phyloP scores from a whole-genome alignment of 2,797 vertebrate genomes.

The Champsocephalus gunnari region DNA sequence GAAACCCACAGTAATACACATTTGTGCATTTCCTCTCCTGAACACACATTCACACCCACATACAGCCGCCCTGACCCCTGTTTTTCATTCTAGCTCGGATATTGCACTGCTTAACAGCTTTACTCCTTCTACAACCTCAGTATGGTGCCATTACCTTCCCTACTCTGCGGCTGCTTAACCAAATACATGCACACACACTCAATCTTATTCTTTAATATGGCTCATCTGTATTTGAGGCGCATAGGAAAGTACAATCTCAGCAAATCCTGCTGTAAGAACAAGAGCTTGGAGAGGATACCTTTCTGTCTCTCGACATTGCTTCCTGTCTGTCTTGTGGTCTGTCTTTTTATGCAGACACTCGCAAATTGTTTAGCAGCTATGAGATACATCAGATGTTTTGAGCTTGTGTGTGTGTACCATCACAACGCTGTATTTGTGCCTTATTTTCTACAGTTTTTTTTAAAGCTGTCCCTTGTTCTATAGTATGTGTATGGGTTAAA shows the following conservation, averaged over 20 bases:
- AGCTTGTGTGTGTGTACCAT: conserved; percentile 1
- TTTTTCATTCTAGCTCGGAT: conserved; percentile 36
- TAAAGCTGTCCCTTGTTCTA: conserved; percentile 21
- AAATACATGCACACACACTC: conserved; percentile 8
- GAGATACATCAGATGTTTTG: conserved; percentile 15
- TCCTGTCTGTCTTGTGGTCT: conserved; percentile 5
- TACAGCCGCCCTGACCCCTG: conserved; percentile 1
- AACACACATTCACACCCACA: conserved; percentile 44
- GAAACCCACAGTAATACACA: conserved; percentile 29
- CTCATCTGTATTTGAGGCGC: conserved; percentile 26
- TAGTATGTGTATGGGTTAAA: conserved; percentile 39
- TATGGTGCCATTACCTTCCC: conserved; percentile 38
- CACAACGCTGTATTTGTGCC: background rate
- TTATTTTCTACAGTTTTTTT: conserved; percentile 22
- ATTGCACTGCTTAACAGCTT: conserved; percentile 46
- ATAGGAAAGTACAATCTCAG: conserved; percentile 56
- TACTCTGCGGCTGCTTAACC: conserved; percentile 55
- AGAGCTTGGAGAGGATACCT: conserved; percentile 39
- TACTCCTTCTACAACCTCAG: conserved; percentile 38
- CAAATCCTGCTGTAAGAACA: conserved; percentile 54
- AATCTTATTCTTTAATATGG: conserved; percentile 30
- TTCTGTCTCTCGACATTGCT: conserved; percentile 6
- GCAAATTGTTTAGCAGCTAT: conserved; percentile 32
- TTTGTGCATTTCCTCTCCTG: background rate
- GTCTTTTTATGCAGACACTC: background rate